These are phyloP conservation scores for Deroplatys truncata DNA, from an alignment of 2,888 invertebrate species.

Conservation along the genomic window DNA sequence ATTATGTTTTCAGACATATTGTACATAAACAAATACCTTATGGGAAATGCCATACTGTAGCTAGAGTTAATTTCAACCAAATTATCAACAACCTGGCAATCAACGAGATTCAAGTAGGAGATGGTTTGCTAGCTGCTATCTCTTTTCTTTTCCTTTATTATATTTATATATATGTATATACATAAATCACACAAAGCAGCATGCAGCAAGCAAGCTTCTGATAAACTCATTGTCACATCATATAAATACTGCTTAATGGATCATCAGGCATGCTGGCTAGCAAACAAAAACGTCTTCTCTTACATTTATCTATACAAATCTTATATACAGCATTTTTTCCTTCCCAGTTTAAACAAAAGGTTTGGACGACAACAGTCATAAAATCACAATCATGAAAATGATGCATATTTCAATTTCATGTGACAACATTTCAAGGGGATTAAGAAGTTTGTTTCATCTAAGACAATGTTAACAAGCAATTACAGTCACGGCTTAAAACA, in stretches of 20 bases:
- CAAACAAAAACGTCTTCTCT: not conserved
- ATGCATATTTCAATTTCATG: not conserved
- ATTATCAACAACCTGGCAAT: not conserved
- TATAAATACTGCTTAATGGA: not conserved
- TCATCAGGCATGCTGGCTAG: not conserved
- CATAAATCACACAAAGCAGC: not conserved
- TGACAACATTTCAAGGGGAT: not conserved
- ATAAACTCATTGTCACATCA: not conserved
- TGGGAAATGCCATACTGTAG: not conserved
- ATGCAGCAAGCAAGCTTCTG: not conserved
- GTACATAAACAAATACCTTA: not conserved
- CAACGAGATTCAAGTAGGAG: slow-evolving; percentile 13
- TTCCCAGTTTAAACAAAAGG: not conserved
- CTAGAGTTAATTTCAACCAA: not conserved
- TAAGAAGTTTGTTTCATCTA: not conserved
- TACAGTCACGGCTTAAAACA: not conserved
- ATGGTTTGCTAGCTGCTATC: slow-evolving; percentile 7
- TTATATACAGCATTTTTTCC: slow-evolving; percentile 1
- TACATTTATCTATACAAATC: not conserved
- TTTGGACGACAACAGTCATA: not conserved
- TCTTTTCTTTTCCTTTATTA: not conserved
- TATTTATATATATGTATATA: not conserved
- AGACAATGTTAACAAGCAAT: slow-evolving; percentile 10
- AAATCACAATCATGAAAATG: not conserved
- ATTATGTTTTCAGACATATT: not conserved